A percentile compares a stretch with the other conserved stretches of the same genome.
Evolutionary conservation across 30 jellyfish, hydroid and myxozoan genomes (phyloP).

Genomic region (Nemopilema nomurai): DNA sequence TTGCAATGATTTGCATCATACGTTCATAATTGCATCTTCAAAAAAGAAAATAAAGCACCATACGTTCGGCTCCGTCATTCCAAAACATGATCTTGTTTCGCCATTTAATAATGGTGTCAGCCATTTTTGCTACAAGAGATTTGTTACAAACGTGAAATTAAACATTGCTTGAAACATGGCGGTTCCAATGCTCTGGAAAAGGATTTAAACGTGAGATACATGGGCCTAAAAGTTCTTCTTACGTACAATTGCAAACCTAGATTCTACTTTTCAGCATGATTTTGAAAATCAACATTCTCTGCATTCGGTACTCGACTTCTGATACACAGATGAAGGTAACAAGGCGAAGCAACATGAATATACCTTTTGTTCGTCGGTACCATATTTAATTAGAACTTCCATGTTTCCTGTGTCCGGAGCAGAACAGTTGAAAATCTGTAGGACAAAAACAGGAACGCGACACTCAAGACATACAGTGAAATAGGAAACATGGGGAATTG

Average conservation of each 20-base stretch:
- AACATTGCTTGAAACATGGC: too few species aligned
- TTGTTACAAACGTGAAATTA: too few species aligned
- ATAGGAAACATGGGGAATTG: not conserved
- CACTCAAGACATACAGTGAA: not conserved
- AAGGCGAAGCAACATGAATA: too few species aligned
- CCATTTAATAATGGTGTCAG: slow-evolving; percentile 84
- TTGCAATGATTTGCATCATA: too few species aligned
- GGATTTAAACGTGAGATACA: not conserved
- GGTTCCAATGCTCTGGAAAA: not conserved
- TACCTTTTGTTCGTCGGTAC: slow-evolving; percentile 93
- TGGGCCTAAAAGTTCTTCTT: too few species aligned
- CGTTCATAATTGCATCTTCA: too few species aligned
- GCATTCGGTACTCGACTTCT: too few species aligned
- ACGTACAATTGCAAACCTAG: too few species aligned
- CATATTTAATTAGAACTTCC: slow-evolving; percentile 90
- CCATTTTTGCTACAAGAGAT: slow-evolving; percentile 80
- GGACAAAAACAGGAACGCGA: not conserved
- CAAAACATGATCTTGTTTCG: slow-evolving; percentile 89
- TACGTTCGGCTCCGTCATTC: slow-evolving; percentile 94
- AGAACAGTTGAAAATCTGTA: slow-evolving; percentile 87
- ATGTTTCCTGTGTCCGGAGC: slow-evolving; percentile 98
- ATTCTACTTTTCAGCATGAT: too few species aligned
- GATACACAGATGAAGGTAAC: too few species aligned
- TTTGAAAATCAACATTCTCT: too few species aligned
- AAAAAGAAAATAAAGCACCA: not conserved